Base-by-base conservation (phyloP, 1,140 invertebrate genomes). In the Ceratosolen solmsi region DNA sequence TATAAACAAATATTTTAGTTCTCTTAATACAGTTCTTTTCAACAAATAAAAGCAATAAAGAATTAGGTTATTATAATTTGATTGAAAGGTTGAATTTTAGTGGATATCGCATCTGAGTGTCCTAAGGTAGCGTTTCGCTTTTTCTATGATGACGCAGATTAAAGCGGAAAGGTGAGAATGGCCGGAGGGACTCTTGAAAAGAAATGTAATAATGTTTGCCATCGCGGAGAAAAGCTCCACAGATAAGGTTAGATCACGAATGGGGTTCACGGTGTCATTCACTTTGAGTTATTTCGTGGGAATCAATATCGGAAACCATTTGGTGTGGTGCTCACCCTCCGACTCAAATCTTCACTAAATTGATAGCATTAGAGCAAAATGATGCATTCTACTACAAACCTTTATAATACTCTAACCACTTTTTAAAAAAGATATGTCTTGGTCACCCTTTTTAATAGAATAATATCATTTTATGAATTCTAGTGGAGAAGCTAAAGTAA, bases 161-260 rank as follows among this genome's bases (percentile, higher is more conserved):
- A 76, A 77, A 56, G 68, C 27, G 11, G 27, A 70, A 77, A 77
- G 51, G 80, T 82, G 74, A 77, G 65, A 82, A 71, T 68, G 36
- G 63, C 60, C 22, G 22, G 15, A n/a, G 22, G 60, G 33, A 83
- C 83, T 84, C 27, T 75, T 63, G 22, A 54, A 83, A 76, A 77
- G 85, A 85, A 85, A 85, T 79, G 85, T 80, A 85, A 85, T 86
- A 86, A 85, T 85, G 79, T 81, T 85, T 83, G 70, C 72, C 25
- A 72, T 51, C 68, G 38, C 56, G 36, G n/a, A 63, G 68, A 56
- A 70, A 68, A 49, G 38, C 36, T 77, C 46, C 58, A 49, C 17
- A 60, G 70, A 79, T 83, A 82, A 75, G 77, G 77, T 63, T 25
- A 73, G 80, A 84, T 81, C 81, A 5, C 83, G 71, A 15, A 65